Evolutionary conservation across 2,888 invertebrate species (phyloP), one percentile per base, ranked within the genome.

Genomic region (Linnaemya tessellans): DNA sequence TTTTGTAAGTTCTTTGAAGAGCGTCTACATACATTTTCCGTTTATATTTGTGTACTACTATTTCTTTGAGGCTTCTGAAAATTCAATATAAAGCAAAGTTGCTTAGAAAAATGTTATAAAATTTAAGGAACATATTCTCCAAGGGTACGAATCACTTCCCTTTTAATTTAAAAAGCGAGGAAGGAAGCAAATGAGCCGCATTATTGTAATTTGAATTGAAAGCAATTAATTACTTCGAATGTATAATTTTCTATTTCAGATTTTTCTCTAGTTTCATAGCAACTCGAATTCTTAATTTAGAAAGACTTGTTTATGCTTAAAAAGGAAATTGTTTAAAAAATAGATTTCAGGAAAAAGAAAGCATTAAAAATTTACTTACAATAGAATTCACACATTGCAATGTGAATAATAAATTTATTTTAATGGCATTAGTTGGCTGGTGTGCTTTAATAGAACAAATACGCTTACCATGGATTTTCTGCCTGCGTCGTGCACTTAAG

Each of bases 271-370:
- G 10, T 9, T n/a, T n/a, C n/a, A n/a, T n/a, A n/a, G n/a, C n/a
- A n/a, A n/a, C n/a, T n/a, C n/a, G 22, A 64, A 65, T 80, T 64
- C 56, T 71, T 73, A 65, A 64, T 64, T 80, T 46, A 30, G 5
- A n/a, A n/a, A n/a, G n/a, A 3, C 5, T 30, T 30, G 30, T 5
- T 30, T 3, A 30, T 5, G 30, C 5, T 30, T 30, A 2, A 30
- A 30, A 30, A 30, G 2, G 5, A 30, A 30, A 30, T 30, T n/a
- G n/a, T n/a, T n/a, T n/a, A 71, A 79, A n/a, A 30, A 62, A 62
- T 70, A 41, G 51, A 9, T 71, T 41, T 46, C 49, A 62, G 35
- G 49, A 70, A 82, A 65, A 41, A 35, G 56, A 38, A 41, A 70
- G 20, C 49, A 71, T 82, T 75, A 20, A 60, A 71, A 56, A 18